Evolutionary conservation across 64 coral and sea anemone genomes (phyloP).

Genomic region (Trachythela sp.): DNA sequence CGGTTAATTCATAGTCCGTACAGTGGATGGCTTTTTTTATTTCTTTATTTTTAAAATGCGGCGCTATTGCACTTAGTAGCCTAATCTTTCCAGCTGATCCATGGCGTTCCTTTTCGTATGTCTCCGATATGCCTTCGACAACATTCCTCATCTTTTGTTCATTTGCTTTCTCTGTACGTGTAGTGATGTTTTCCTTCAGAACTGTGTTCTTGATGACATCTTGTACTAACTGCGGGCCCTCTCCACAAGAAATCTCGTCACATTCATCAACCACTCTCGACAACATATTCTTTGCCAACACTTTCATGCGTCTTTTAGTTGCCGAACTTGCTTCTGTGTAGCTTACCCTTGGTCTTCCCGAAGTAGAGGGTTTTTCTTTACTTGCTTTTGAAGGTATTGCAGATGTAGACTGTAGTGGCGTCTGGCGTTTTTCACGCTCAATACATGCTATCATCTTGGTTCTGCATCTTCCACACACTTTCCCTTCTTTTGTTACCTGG

Average conservation of each 20-base stretch:
- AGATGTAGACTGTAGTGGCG: neutral
- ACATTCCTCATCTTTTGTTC: too few species aligned
- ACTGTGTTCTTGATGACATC: neutral
- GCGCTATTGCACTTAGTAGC: neutral
- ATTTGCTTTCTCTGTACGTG: too few species aligned
- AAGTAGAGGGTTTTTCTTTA: neutral
- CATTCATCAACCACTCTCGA: neutral
- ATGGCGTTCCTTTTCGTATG: neutral
- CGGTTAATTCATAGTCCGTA: neutral
- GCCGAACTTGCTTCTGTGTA: neutral
- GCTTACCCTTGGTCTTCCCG: neutral
- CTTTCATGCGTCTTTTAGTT: neutral
- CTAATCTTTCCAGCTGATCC: neutral
- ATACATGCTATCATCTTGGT: neutral
- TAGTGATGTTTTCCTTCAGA: neutral
- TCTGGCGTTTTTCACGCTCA: neutral
- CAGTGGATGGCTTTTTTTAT: conserved; percentile 1
- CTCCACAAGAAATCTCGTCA: neutral
- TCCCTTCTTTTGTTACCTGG: neutral
- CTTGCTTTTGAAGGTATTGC: neutral
- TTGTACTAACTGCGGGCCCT: neutral
- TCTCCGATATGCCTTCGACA: neutral
- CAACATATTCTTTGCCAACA: neutral
- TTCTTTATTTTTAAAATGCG: conserved; percentile 22
- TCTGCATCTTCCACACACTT: neutral